Base-by-base conservation (phyloP, 2,888 invertebrate species). In the Mythimna vitellina region DNA sequence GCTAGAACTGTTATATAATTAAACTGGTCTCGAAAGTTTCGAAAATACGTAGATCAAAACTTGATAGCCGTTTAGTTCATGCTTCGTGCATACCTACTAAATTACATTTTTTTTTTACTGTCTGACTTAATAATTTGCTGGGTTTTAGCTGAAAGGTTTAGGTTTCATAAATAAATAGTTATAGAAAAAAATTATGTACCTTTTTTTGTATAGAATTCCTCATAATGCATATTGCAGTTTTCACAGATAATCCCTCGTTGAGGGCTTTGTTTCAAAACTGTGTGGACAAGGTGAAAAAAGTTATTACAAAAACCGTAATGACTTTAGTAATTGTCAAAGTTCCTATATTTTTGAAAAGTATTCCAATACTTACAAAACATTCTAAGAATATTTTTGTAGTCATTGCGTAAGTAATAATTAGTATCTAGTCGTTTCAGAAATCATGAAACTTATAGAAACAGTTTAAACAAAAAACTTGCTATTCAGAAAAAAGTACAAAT, bases 1-100 rank as follows among this genome's bases (percentile, higher is more conserved):
- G 32, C 58, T 54, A 62, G 38, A 58, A 35, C 42, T n/a, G 53
- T 84, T 73, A 82, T 65, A 58, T 84, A 84, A 82, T 57, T 22
- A 12, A 70, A 81, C 64, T 14, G 65, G 70, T 71, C 29, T 71
- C 65, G 65, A 56, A 83, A 57, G 56, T 76, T 80, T 70, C 60
- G 70, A 78, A 82, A 66, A 73, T 77, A 46, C 46, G 20, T 46
- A 64, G 49, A 72, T 81, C 51, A 51, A 49, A 54, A 7, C 32
- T 61, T 80, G 63, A 54, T 38, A 62, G 46, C 14, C 25, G 38
- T 0, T 54, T 32, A 78, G 51, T 70, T 77, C 56, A 62, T 62
- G 42, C 25, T 70, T 46, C 46, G 17, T 46, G 17, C 46, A 20
- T 17, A 20, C 17, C 46, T 46, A 46, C 17, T 46, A 46, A 17